Conservation (phyloP, 2,797 vertebrate species). For the Bryconaethiops microstoma region DNA sequence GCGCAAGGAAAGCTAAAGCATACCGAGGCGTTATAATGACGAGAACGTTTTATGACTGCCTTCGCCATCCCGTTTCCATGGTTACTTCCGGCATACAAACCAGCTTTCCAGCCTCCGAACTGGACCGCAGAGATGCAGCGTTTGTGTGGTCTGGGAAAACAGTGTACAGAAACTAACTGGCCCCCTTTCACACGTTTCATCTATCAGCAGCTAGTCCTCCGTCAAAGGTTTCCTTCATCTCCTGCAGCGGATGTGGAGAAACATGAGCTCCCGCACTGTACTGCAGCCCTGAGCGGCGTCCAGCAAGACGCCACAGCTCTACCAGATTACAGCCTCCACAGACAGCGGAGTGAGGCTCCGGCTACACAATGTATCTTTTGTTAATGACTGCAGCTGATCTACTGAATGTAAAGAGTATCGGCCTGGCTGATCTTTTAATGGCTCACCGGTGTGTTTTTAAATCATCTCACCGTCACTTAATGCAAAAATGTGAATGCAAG, state of each 20-base stretch:
- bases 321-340: constrained; percentile 52
- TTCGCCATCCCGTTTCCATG: constrained; percentile 1
- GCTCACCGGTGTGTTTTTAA: too few relatives aligned
- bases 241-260: constrained; percentile 47
- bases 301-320: not conserved
- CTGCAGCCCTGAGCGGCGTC: not conserved
- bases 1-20: not conserved
- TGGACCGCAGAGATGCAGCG: not conserved
- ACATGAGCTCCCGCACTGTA: constrained; percentile 10
- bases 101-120: not conserved
- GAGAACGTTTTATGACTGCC: not conserved
- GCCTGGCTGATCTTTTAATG: not conserved
- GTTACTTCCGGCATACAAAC: not conserved
- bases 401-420: not conserved
- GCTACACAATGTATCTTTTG: not conserved
- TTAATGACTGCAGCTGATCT: not conserved
- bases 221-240: constrained; percentile 70
- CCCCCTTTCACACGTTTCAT: not conserved
- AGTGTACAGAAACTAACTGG: not conserved
- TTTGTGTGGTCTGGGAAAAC: not conserved
- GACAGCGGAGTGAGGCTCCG: constrained; percentile 47
- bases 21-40: not conserved
- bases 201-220: not conserved
- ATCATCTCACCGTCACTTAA: not conserved
- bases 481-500: too few relatives aligned